Evolutionary conservation across 2,888 invertebrate genomes (phyloP).

Genomic region (Rotaria macrura): DNA sequence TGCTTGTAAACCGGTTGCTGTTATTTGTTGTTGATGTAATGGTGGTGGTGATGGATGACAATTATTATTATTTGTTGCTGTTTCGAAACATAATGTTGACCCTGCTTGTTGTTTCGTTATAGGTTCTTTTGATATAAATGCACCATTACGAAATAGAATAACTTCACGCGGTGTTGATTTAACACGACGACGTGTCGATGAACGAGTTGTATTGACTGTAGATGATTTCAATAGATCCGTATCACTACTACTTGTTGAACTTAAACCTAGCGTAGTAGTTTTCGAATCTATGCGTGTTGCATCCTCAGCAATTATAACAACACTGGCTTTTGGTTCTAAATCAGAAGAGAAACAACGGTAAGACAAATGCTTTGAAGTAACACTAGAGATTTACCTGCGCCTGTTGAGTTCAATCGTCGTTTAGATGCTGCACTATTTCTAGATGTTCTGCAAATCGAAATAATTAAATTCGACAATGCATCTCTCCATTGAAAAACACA

Average conservation of each 20-base stretch:
- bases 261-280: background rate
- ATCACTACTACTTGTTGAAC: background rate
- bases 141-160: slow-evolving; percentile 22
- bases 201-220: background rate
- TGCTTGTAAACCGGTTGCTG: background rate
- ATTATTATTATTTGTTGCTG: background rate
- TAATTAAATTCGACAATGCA: background rate
- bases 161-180: background rate
- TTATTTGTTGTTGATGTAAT: background rate
- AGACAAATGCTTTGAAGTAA: too few species aligned
- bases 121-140: background rate
- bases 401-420: background rate
- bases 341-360: too few species aligned
- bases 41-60: background rate
- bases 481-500: background rate
- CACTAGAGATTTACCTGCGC: background rate
- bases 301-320: slow-evolving; percentile 20
- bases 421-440: background rate
- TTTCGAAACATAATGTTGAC: background rate
- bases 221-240: background rate
- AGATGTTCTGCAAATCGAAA: background rate
- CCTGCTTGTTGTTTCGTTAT: background rate
- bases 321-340: background rate
- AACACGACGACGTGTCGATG: background rate
- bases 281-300: background rate